A percentile compares a stretch with the other conserved stretches of the same genome.
Conservation (phyloP, 2,113 vertebrate species). For the Pelvicachromis taeniatus region DNA sequence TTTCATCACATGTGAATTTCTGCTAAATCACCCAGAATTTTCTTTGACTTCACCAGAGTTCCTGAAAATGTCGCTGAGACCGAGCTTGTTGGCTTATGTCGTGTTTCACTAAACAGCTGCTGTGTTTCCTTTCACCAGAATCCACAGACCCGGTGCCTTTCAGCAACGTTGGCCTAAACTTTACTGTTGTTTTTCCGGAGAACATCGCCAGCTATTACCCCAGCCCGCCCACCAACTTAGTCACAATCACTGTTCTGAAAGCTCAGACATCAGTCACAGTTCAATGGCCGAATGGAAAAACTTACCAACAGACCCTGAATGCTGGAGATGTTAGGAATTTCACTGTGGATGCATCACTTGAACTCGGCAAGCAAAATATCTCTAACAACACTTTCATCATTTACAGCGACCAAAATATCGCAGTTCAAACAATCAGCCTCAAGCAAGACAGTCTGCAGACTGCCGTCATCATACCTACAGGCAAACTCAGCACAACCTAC, state of each 20-base stretch:
- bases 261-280: fast-evolving
- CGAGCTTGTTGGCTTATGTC: background rate
- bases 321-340: fast-evolving
- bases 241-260: slow-evolving; percentile 31
- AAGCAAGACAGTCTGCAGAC: slow-evolving; percentile 51
- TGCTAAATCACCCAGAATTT: background rate
- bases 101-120: background rate
- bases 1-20: background rate
- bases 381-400: background rate
- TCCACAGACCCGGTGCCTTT: background rate
- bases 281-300: fast-evolving
- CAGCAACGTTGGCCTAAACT: background rate
- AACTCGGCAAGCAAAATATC: background rate
- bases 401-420: background rate
- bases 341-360: fast-evolving
- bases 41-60: background rate
- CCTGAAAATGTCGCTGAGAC: background rate
- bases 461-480: slow-evolving; percentile 12
- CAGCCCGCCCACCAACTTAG: fast-evolving
- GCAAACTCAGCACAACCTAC: slow-evolving; percentile 40
- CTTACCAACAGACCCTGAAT: fast-evolving
- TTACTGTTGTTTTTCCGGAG: slow-evolving; percentile 64
- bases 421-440: background rate
- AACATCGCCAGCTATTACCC: slow-evolving; percentile 69
- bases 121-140: background rate